Evolutionary conservation across 2,888 invertebrate genomes (phyloP).

Genomic region (Ormyrus labotus): DNA sequence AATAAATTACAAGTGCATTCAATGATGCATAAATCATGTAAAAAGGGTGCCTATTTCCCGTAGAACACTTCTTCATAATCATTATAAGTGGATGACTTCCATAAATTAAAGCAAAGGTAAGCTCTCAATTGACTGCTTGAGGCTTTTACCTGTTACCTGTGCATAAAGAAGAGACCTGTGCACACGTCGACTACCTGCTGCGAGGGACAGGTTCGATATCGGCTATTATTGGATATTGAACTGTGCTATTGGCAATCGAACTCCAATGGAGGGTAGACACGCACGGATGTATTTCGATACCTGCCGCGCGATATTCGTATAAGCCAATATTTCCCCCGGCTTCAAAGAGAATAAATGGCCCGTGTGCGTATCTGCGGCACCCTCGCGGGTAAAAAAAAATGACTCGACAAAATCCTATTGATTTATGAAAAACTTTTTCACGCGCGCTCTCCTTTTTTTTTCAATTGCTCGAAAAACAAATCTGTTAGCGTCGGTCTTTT

Average conservation of each 20-base stretch:
- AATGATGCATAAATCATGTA: too few relatives aligned
- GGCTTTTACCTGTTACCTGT: conserved; percentile 63
- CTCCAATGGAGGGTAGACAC: conserved; percentile 54
- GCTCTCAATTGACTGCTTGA: conserved; percentile 39
- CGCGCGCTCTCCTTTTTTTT: neutral
- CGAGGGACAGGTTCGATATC: conserved; percentile 60
- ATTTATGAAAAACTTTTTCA: conserved; percentile 28
- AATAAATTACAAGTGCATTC: too few relatives aligned
- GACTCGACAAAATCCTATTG: conserved; percentile 17
- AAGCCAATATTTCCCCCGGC: conserved; percentile 28
- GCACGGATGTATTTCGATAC: conserved; percentile 41
- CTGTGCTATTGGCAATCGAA: conserved; percentile 63
- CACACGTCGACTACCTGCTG: conserved; percentile 68
- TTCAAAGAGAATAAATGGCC: conserved; percentile 35
- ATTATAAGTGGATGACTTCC: conserved; percentile 49
- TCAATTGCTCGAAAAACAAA: conserved; percentile 6
- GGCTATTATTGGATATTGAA: conserved; percentile 65
- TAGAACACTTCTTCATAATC: too few relatives aligned
- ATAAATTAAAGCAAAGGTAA: conserved; percentile 55
- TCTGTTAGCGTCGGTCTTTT: conserved; percentile 13
- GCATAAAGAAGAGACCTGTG: conserved; percentile 39
- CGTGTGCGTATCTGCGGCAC: conserved; percentile 13
- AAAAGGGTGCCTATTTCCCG: too few relatives aligned
- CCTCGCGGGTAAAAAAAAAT: neutral
- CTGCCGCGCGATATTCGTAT: conserved; percentile 19